A percentile compares a stretch with the other conserved stretches of the same genome.
Conservation (phyloP, 2,888 invertebrate species). For the Tortrix viridana region DNA sequence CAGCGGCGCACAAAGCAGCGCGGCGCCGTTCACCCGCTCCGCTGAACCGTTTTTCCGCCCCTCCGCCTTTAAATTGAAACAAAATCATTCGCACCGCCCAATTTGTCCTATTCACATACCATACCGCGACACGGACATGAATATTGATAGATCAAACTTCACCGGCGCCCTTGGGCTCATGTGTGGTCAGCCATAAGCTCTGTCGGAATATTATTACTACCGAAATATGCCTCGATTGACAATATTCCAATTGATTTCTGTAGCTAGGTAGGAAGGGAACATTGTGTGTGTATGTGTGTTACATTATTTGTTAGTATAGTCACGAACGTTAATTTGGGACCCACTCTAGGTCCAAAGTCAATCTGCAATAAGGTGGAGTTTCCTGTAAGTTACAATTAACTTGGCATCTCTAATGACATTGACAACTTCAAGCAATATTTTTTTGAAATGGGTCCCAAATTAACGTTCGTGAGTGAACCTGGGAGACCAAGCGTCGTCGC, state of each 20-base stretch:
- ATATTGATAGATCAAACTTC: conserved; percentile 45
- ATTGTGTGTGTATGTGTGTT: too few species aligned
- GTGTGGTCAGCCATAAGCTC: conserved; percentile 22
- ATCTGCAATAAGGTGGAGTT: too few species aligned
- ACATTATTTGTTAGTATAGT: too few species aligned
- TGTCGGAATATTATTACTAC: conserved; percentile 15
- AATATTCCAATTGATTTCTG: neutral
- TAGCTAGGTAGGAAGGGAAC: neutral
- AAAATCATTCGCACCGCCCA: conserved; percentile 61
- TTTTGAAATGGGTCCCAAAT: too few species aligned
- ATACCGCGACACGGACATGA: conserved; percentile 34
- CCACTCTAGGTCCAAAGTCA: too few species aligned
- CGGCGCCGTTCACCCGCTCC: conserved; percentile 63
- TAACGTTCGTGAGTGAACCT: too few species aligned
- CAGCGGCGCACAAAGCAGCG: conserved; percentile 67
- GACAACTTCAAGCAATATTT: too few species aligned
- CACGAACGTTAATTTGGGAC: too few species aligned
- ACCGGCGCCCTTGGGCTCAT: conserved; percentile 35
- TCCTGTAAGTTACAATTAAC: too few species aligned
- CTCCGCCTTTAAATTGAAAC: conserved; percentile 74
- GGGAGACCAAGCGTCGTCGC: too few species aligned
- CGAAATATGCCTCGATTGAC: conserved; percentile 4
- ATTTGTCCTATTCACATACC: conserved; percentile 49
- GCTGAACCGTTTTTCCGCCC: conserved; percentile 68
- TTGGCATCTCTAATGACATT: too few species aligned